Percentiles rank a stretch among this genome's conserved stretches.
Evolutionary conservation across 2,888 invertebrate species (phyloP).

Genomic region (Hypercompe scribonia): DNA sequence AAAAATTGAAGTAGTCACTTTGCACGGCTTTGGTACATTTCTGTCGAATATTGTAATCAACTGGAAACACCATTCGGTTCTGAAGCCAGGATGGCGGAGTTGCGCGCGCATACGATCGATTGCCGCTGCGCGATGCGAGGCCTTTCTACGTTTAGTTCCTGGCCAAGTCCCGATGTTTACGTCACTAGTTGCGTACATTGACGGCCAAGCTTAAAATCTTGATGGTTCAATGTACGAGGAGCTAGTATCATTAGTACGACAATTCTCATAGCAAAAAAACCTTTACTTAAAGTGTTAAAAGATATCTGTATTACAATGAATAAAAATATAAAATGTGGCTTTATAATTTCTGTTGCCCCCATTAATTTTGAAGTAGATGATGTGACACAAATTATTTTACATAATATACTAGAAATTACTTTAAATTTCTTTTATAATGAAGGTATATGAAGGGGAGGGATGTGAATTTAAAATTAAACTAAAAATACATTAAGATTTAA

Average conservation of each 20-base stretch:
- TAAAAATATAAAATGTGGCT: not conserved
- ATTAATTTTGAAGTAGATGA: not conserved
- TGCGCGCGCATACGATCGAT: constrained; percentile 86
- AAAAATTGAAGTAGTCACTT: constrained; percentile 70
- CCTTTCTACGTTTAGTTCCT: constrained; percentile 67
- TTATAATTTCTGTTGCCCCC: not conserved
- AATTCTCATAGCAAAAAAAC: not conserved
- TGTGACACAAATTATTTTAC: not conserved
- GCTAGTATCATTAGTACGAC: constrained; percentile 37
- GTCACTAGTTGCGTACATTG: constrained; percentile 85
- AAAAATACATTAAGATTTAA: too few species aligned
- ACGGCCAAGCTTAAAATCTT: constrained; percentile 66
- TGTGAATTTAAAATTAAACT: too few species aligned
- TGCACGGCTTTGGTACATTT: constrained; percentile 80
- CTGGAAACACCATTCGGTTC: constrained; percentile 70
- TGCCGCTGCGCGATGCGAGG: constrained; percentile 78
- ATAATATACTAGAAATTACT: not conserved
- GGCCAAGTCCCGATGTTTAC: constrained; percentile 78
- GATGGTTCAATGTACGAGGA: constrained; percentile 64
- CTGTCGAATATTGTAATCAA: constrained; percentile 78
- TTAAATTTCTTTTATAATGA: not conserved
- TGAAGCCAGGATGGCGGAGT: constrained; percentile 73
- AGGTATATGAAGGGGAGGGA: not conserved
- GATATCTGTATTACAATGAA: not conserved
- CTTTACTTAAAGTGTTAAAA: not conserved